Evolutionary conservation across 92 coral and sea anemone genomes (phyloP).

Genomic region (Pocillopora grandis): DNA sequence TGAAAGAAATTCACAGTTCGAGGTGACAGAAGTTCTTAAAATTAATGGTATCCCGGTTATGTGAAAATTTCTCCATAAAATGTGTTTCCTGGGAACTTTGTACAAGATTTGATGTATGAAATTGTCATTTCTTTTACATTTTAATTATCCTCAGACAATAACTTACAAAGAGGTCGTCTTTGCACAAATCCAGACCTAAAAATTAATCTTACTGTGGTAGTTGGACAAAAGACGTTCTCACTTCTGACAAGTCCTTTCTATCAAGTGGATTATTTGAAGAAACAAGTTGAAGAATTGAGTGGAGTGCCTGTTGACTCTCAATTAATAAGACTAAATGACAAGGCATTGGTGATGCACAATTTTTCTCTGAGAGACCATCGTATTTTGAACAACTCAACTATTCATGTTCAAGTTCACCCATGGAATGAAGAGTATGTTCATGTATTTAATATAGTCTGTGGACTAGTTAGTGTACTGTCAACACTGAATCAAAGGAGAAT

Average conservation of each 20-base stretch:
- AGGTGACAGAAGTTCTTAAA: too few species aligned
- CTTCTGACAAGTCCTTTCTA: slow-evolving; percentile 35
- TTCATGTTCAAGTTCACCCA: slow-evolving; percentile 42
- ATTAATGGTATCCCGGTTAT: neutral
- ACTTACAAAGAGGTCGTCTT: slow-evolving; percentile 15
- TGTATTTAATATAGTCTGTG: neutral
- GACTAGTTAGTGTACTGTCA: neutral
- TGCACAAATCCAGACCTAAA: slow-evolving; percentile 6
- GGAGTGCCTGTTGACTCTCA: slow-evolving; percentile 45
- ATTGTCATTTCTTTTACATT: neutral
- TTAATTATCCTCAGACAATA: neutral
- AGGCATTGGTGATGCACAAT: slow-evolving; percentile 23
- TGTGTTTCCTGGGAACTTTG: too few species aligned
- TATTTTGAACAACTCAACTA: slow-evolving; percentile 22
- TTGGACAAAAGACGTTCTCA: slow-evolving; percentile 11
- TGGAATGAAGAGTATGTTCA: slow-evolving; percentile 44
- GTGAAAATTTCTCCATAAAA: too few species aligned
- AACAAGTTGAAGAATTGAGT: slow-evolving; percentile 30
- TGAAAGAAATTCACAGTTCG: neutral
- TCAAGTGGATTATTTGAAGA: slow-evolving; percentile 31
- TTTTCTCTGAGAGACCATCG: slow-evolving; percentile 28
- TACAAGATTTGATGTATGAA: neutral
- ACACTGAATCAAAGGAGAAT: too few species aligned
- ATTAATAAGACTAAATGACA: slow-evolving; percentile 23
- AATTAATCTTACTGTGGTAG: slow-evolving; percentile 21